Evolutionary conservation across 2,797 vertebrate genomes (phyloP).

Genomic region (Myiotriccus ornatus): DNA sequence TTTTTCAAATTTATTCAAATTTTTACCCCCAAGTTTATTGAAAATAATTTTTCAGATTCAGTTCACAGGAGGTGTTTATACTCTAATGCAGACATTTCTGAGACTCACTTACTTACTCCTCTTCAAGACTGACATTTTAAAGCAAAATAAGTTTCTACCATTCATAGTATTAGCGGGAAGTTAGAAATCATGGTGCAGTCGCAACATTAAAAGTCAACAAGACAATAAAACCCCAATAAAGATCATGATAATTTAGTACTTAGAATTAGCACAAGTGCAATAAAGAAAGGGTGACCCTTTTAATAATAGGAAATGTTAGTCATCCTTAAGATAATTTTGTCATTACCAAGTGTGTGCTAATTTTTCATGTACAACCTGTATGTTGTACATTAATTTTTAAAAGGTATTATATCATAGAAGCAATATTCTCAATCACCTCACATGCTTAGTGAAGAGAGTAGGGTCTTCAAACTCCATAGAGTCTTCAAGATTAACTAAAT

Average conservation of each 20-base stretch:
- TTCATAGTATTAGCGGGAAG: neutral
- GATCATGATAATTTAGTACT: neutral
- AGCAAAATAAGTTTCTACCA: neutral
- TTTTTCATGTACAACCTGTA: neutral
- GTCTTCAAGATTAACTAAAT: neutral
- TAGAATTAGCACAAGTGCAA: neutral
- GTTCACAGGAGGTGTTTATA: neutral
- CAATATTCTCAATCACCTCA: neutral
- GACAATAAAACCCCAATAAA: neutral
- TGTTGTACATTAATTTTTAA: neutral
- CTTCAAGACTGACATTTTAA: neutral
- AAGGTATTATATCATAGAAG: neutral
- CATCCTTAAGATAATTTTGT: neutral
- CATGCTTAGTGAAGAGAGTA: neutral
- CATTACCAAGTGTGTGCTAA: neutral
- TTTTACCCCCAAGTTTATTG: neutral
- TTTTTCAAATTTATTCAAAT: neutral
- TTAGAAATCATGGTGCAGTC: neutral
- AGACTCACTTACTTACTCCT: neutral
- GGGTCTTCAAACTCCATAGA: neutral
- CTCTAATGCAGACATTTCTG: neutral
- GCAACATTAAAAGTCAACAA: neutral
- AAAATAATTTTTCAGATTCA: neutral
- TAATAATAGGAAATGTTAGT: neutral
- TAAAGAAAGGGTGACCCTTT: neutral